phyloP scores from a whole-genome alignment of 2,888 invertebrate species.

The Lasioglossum lativentre region DNA sequence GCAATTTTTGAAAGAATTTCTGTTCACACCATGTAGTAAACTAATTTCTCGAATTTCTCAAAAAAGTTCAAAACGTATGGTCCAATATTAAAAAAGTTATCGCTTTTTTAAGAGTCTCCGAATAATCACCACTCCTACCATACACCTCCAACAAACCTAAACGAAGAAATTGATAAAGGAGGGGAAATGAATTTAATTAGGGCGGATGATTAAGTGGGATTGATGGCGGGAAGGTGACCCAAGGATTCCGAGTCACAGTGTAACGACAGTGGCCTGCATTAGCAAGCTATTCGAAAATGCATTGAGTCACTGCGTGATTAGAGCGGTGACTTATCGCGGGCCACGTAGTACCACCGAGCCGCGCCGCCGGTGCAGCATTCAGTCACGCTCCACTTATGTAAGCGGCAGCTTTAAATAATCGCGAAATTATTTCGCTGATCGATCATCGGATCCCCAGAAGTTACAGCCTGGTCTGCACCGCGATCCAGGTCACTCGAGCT shows the following conservation, averaged over 20 bases:
- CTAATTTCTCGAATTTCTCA: no score
- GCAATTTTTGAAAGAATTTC: no score
- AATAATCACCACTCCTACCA: no score
- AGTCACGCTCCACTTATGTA: constrained; percentile 13
- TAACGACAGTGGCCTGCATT: neutral
- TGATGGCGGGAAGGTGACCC: neutral
- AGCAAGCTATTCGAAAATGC: neutral
- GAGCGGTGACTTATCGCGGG: constrained; percentile 10
- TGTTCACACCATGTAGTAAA: no score
- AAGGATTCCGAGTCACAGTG: constrained; percentile 1
- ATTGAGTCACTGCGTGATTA: constrained; percentile 4
- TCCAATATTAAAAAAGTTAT: no score
- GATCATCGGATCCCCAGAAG: constrained; percentile 27
- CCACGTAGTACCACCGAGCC: neutral
- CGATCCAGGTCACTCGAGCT: constrained; percentile 32
- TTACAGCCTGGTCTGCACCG: neutral
- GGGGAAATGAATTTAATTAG: neutral
- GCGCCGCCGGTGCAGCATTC: neutral
- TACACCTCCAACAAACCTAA: no score
- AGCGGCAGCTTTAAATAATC: constrained; percentile 38
- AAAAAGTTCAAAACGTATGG: no score
- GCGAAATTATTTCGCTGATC: constrained; percentile 47
- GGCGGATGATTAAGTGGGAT: neutral
- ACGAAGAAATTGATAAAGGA: neutral
- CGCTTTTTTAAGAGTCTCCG: no score